Conservation (phyloP, 2,113 vertebrate species). For the Crotalus horridus region DNA sequence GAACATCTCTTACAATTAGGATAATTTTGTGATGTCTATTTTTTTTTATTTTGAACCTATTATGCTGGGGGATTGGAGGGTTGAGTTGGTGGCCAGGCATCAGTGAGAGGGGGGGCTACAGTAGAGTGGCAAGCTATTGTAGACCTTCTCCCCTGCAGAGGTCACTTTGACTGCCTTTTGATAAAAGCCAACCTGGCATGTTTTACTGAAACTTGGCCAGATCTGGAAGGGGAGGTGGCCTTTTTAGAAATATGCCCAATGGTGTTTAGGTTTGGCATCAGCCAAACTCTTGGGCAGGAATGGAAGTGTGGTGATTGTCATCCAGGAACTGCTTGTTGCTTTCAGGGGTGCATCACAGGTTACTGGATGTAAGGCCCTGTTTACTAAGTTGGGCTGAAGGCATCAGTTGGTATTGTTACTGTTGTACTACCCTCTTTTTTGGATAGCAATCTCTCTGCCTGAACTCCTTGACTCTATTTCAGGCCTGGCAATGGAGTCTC, state of each 20-base stretch:
- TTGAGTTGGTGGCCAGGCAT: neutral
- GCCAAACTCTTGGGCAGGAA: neutral
- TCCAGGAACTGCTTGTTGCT: neutral
- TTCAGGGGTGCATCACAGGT: neutral
- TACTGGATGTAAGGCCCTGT: neutral
- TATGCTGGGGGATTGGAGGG: neutral
- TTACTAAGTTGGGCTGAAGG: neutral
- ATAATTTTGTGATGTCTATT: neutral
- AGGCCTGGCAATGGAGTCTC: too few relatives aligned
- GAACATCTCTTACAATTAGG: neutral
- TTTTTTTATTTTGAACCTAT: neutral
- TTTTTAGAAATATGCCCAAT: neutral
- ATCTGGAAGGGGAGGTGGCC: too few relatives aligned
- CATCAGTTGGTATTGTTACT: neutral
- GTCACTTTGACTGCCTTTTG: neutral
- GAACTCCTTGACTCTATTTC: too few relatives aligned
- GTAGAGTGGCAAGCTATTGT: neutral
- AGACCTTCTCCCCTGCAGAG: neutral
- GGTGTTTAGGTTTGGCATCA: too few relatives aligned
- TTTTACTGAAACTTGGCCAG: neutral
- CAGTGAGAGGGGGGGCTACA: neutral
- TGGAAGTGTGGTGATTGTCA: neutral
- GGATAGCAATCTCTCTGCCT: too few relatives aligned
- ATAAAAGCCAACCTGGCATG: neutral
- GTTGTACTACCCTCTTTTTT: neutral